Base-by-base conservation (phyloP, 2,797 vertebrate species). In the Xiphophorus birchmanni region DNA sequence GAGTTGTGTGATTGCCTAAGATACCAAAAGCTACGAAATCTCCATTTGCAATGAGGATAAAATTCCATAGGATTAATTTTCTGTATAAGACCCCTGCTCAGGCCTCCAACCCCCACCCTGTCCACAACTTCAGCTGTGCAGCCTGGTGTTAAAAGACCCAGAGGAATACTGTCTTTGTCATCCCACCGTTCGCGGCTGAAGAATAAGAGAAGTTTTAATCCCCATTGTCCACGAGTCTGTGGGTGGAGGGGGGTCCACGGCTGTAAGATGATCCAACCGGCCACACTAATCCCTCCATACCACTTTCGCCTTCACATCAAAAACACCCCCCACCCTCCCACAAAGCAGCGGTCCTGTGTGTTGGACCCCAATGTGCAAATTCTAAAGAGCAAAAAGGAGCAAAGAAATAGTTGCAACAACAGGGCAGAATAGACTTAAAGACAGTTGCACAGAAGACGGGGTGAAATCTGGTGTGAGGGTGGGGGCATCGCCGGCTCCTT, bases 181-280 rank as follows among this genome's bases (percentile, higher is more conserved):
- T 96, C 92, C 94, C 93, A 94, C 94, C 92, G 94, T 96, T 96
- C 94, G 94, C 92, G 93, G 94, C 92, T 88, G 92, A 95, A 96
- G 96, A 96, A 96, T 95, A 96, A 96, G 95, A 96, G 95, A 96
- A 96, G 95, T 96, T 96, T 95, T 96, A 96, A 96, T 96, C 96
- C 96, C 95, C 93, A 96, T 96, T 96, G 96, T 96, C 95, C 95
- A 84, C 63, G 89, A 94, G 94, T 94, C 95, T 95, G 90, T 82
- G 90, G 88, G 93, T 77, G 93, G 92, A 69, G 76, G 76, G 83
- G 83, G 79, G 93, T 95, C 93, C 94, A 95, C 90, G 95, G 96
- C 95, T 97, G 98, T 98, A 98, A 98, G 96, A 98, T 98, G 97
- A 99, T 98, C 98, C 98, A 96, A 98, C 96, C 94, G 97, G 98